Conservation (phyloP, 2,888 invertebrate genomes). For the Hypolimnas misippus region DNA sequence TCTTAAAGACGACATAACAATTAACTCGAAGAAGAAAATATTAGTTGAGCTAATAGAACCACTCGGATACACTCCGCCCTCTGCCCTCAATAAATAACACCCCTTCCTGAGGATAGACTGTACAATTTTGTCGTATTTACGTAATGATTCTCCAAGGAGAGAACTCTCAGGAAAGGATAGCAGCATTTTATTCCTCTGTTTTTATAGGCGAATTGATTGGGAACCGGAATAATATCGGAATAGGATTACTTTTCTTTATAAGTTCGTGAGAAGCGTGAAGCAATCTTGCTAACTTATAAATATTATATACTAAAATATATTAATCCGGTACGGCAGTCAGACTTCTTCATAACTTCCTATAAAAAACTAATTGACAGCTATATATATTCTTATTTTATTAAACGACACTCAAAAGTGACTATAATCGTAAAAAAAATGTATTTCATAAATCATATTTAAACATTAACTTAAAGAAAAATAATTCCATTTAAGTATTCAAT, state of each 20-base stretch:
- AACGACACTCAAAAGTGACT: no score
- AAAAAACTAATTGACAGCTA: no score
- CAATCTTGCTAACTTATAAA: constrained; percentile 33
- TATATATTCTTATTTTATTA: no score
- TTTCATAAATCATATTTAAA: constrained; percentile 37
- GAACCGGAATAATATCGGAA: constrained; percentile 71
- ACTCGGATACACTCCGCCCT: constrained; percentile 75
- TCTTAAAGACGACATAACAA: constrained; percentile 81
- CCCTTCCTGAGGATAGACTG: constrained; percentile 66
- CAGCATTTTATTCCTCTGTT: constrained; percentile 63
- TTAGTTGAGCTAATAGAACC: constrained; percentile 80
- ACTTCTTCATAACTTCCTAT: no score
- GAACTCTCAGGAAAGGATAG: constrained; percentile 59
- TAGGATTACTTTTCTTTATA: constrained; percentile 72
- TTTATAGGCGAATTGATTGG: constrained; percentile 79
- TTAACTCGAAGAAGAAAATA: constrained; percentile 81
- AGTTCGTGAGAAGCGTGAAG: constrained; percentile 41
- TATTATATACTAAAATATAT: constrained; percentile 32
- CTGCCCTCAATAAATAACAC: constrained; percentile 77
- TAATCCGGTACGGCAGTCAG: background rate
- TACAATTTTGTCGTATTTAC: constrained; percentile 78
- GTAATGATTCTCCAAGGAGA: constrained; percentile 71
- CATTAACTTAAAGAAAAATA: constrained; percentile 13
- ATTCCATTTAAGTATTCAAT: constrained; percentile 47
- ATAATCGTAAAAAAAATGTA: background rate